A percentile compares a stretch with the other conserved stretches of the same genome.
Conservation (phyloP, 2,797 vertebrate species). For the Enteromius mattozi region DNA sequence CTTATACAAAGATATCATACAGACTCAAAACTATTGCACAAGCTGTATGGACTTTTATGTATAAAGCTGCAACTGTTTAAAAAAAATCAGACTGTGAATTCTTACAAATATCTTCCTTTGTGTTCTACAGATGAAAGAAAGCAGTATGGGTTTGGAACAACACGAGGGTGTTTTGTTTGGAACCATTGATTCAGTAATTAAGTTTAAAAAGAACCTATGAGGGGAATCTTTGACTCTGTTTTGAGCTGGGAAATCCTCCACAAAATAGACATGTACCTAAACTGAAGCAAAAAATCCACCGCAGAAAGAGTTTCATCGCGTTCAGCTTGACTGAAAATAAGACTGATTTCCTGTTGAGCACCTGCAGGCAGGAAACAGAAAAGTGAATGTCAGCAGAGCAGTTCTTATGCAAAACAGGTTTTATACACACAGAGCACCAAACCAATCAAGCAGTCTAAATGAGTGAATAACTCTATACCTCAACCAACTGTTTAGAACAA, state of each 20-base stretch:
- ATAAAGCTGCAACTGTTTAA: no score
- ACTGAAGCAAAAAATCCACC: background rate
- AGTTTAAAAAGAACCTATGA: background rate
- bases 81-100: background rate
- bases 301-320: constrained; percentile 17
- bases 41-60: no score
- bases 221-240: background rate
- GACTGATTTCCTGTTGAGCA: constrained; percentile 1
- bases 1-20: no score
- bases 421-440: background rate
- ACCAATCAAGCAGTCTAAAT: background rate
- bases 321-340: background rate
- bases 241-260: background rate
- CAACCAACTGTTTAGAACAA: background rate
- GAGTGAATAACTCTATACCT: background rate
- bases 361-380: background rate
- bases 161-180: background rate
- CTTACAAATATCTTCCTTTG: background rate
- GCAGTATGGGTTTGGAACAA: background rate
- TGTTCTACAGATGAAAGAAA: background rate
- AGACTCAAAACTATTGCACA: no score
- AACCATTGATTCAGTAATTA: background rate
- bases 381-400: background rate
- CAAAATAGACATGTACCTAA: background rate
- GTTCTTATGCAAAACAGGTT: background rate